Base-by-base conservation (phyloP, 2,797 vertebrate genomes). In the Epinephelus coioides region DNA sequence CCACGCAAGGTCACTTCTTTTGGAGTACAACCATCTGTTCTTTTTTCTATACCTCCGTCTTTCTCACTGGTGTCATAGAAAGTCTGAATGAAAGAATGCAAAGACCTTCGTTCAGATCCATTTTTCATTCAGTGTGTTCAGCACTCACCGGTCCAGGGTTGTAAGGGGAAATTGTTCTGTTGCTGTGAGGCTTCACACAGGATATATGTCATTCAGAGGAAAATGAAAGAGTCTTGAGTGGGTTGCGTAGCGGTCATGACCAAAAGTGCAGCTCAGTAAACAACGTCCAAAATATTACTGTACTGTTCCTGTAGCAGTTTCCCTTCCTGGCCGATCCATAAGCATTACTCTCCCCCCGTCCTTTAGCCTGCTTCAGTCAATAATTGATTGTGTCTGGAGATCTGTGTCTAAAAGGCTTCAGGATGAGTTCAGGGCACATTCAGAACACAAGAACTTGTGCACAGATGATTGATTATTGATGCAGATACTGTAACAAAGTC, bases 401-500 rank as follows among this genome's bases (percentile, higher is more conserved):
- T 60, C 8, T 23, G 54, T 40, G 49, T 76, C 49, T 47, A 3
- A 61, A 8, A 38, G 8, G 40, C 47, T 44, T 43, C 21, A 53
- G 23, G 21, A 11, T 23, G 49, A 34, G 34, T 34, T 34, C 34
- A 15, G 53, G 44, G 44, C 25, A 4, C 34, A 8, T 59, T 67
- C 14, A 27, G 10, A 50, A 19, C 57, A 27, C 25, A 19, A 50
- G 23, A 50, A 30, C n/a, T 38, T 53, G 47, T 19, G n/a, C 47
- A 21, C 7, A 49, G 56, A 25, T 60, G 44, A 59, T n/a, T 57
- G 44, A 59, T n/a, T 57, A 63, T 1, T 44, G n/a, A 66, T 61
- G 69, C 27, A 40, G 43, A 49, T 34, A 34, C 34, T 34, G 34
- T 34, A 34, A 34, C 47, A 47, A 38, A 77, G 56, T 40, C 27